These are phyloP conservation scores for Meleagris gallopavo DNA, from an alignment of 2,113 vertebrate genomes.

Conservation along the genomic window DNA sequence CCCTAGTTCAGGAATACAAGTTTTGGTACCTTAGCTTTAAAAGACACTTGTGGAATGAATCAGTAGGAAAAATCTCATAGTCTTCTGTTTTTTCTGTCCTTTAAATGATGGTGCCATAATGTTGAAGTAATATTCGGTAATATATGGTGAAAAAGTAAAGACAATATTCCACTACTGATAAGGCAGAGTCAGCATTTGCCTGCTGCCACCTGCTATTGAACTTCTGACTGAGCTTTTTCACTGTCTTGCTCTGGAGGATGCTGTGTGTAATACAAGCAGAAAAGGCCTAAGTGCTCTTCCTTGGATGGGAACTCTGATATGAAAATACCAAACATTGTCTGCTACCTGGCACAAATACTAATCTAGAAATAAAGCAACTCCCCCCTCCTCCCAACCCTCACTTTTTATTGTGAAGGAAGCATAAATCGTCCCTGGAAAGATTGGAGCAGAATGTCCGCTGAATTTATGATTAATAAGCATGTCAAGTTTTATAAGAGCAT, in stretches of 20 bases:
- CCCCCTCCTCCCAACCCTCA: background rate
- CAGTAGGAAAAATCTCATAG: slow-evolving; percentile 16
- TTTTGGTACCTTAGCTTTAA: background rate
- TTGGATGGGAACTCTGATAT: background rate
- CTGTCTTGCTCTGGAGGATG: background rate
- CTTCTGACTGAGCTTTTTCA: slow-evolving; percentile 10
- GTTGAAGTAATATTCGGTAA: slow-evolving; percentile 8
- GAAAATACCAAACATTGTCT: background rate
- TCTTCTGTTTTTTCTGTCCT: background rate
- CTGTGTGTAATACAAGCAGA: background rate
- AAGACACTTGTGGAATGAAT: background rate
- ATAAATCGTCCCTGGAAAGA: slow-evolving; percentile 30
- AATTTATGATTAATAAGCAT: slow-evolving; percentile 67
- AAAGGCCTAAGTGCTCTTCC: background rate
- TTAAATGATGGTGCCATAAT: slow-evolving; percentile 7
- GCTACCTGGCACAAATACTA: slow-evolving; percentile 13
- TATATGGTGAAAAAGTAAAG: background rate
- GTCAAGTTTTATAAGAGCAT: slow-evolving; percentile 59
- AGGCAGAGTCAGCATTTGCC: background rate
- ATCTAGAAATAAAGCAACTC: slow-evolving; percentile 11
- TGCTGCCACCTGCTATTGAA: slow-evolving; percentile 46
- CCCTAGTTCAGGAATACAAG: background rate
- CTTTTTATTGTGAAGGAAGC: slow-evolving; percentile 48
- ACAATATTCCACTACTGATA: background rate
- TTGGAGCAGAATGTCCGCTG: background rate